phyloP scores from a whole-genome alignment of 2,113 vertebrate genomes.

The Urocynchramus pylzowi region DNA sequence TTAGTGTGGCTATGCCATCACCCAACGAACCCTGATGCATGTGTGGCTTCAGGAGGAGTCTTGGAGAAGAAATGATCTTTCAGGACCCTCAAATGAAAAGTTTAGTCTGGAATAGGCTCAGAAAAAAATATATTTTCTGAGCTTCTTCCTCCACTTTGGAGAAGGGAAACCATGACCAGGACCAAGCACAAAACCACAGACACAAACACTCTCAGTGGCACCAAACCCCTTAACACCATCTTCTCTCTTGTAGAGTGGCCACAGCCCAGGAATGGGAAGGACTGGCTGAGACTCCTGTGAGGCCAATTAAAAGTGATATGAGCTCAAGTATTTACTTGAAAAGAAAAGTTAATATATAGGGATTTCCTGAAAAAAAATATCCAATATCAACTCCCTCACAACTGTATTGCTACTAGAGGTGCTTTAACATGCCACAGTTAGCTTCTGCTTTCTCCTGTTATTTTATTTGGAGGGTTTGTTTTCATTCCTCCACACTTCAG shows the following conservation, averaged over 20 bases:
- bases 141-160: neutral
- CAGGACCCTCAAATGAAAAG: neutral
- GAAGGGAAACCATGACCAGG: neutral
- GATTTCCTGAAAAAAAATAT: neutral
- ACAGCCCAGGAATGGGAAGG: neutral
- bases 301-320: neutral
- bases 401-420: neutral
- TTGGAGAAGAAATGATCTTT: neutral
- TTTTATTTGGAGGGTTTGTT: neutral
- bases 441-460: neutral
- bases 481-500: neutral
- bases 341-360: neutral
- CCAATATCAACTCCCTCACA: neutral
- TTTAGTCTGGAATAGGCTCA: neutral
- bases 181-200: neutral
- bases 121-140: neutral
- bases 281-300: neutral
- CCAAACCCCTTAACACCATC: neutral
- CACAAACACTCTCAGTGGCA: neutral
- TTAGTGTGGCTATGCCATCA: neutral
- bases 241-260: neutral
- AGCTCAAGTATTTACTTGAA: neutral
- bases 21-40: fast-evolving
- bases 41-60: neutral
- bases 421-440: neutral